These are phyloP conservation scores for Lampris megalopsis DNA, from an alignment of 2,113 vertebrate genomes.

Conservation along the genomic window DNA sequence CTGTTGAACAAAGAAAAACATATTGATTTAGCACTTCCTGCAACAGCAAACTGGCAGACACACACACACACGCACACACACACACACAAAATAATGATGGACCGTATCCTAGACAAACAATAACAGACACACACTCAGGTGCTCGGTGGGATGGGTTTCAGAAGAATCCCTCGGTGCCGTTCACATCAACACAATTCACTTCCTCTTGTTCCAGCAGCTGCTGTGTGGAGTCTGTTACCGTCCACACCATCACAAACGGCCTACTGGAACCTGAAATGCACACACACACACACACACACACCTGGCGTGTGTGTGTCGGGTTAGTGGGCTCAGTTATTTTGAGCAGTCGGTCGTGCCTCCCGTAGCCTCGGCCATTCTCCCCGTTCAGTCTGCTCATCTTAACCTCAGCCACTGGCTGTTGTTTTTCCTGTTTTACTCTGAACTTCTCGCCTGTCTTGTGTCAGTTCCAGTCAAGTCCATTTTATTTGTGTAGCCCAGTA, in stretches of 20 bases:
- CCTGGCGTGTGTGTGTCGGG: neutral
- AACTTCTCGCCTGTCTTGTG: too few relatives aligned
- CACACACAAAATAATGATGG: conserved; percentile 12
- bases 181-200: conserved; percentile 34
- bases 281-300: neutral
- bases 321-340: too few relatives aligned
- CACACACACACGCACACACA: neutral
- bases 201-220: conserved; percentile 42
- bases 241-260: conserved; percentile 18
- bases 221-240: neutral
- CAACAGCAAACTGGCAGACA: conserved; percentile 47
- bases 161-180: conserved; percentile 19
- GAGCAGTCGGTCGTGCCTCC: too few relatives aligned
- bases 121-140: conserved; percentile 13
- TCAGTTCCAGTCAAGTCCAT: too few relatives aligned
- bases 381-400: neutral
- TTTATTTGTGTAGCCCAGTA: too few relatives aligned
- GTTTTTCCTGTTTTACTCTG: too few relatives aligned
- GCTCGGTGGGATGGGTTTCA: neutral
- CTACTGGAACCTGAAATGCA: neutral
- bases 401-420: too few relatives aligned
- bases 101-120: conserved; percentile 41
- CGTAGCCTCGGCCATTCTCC: neutral
- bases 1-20: neutral
- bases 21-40: conserved; percentile 48